Base-by-base conservation (phyloP, 1,140 invertebrate genomes). In the Lysiphlebus fabarum region DNA sequence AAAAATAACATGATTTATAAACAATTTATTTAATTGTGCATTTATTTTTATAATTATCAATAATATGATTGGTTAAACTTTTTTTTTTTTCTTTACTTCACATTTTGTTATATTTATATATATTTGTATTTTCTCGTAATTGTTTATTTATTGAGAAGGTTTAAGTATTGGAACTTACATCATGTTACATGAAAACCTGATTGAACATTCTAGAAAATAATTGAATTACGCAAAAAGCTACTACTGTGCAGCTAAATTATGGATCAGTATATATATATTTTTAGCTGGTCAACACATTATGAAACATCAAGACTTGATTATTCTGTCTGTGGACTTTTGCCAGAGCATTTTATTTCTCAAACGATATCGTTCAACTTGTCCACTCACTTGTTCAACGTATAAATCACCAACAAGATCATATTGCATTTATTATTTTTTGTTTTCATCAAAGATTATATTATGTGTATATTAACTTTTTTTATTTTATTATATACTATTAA, bases 221-320 rank as follows among this genome's bases (percentile, higher is more conserved):
- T 51, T 36, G 49, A 51, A 51, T 51, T 51, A 51, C 49, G 49
- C 49, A 51, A 51, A 51, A 51, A 51, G 49, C 49, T 36, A 51
- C 49, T 51, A 37, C 17, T 26, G 17, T 26, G 17, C n/a, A n/a
- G n/a, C 17, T 26, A 26, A 26, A 26, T 4, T 33, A 51, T 51
- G 4, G n/a, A 36, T n/a, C 37, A 36, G n/a, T 34, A 11, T 45
- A n/a, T n/a, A 51, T 36, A 33, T 33, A 51, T 33, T 4, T 51
- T n/a, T 38, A 33, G 17, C 49, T 51, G 49, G 49, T 51, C 49
- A 51, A 33, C 38, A n/a, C 9, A 51, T 51, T 51, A 11, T 36
- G 49, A 51, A 51, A 51, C 43, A 36, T 36, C 37, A 33, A 26
- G 12, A 26, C 44, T 51, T 51, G 49, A 51, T 51, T 51, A 51